A percentile compares a stretch with the other conserved stretches of the same genome.
These are phyloP conservation scores for Neelides sp. DNA, from an alignment of 1,140 invertebrate genomes.

Conservation along the genomic window DNA sequence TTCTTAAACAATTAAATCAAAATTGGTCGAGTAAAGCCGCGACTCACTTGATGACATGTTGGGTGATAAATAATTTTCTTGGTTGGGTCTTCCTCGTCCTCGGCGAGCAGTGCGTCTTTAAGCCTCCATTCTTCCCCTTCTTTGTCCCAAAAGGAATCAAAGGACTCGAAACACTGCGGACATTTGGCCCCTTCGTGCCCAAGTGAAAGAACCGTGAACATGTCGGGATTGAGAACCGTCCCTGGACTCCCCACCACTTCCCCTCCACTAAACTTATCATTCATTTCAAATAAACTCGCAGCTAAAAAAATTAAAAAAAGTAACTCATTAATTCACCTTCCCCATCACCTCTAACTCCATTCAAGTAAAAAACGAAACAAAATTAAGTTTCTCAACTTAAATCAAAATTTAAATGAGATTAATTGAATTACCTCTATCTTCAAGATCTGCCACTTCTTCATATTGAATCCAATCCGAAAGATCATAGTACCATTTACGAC, in stretches of 20 bases:
- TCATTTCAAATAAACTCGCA: slow-evolving; percentile 75
- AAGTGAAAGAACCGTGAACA: slow-evolving; percentile 43
- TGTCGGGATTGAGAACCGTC: slow-evolving; percentile 34
- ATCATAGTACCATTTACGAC: slow-evolving; percentile 77
- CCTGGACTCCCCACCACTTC: slow-evolving; percentile 30
- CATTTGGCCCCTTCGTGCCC: slow-evolving; percentile 51
- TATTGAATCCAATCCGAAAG: slow-evolving; percentile 85
- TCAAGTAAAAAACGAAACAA: slow-evolving; percentile 4
- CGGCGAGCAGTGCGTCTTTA: slow-evolving; percentile 56
- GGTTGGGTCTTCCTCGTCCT: slow-evolving; percentile 44
- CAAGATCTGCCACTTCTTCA: slow-evolving; percentile 83
- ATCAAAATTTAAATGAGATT: slow-evolving; percentile 7
- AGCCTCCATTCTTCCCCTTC: slow-evolving; percentile 94
- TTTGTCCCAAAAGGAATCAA: slow-evolving; percentile 88
- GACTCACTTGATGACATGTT: slow-evolving; percentile 72
- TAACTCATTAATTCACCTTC: not conserved
- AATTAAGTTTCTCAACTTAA: too few relatives aligned
- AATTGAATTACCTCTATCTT: slow-evolving; percentile 73
- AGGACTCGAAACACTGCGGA: slow-evolving; percentile 76
- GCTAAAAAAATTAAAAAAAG: slow-evolving; percentile 51
- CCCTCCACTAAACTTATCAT: slow-evolving; percentile 35
- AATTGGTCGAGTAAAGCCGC: too few relatives aligned
- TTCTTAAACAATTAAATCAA: too few relatives aligned
- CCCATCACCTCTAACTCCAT: not conserved
- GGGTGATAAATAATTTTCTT: slow-evolving; percentile 63